Percentiles rank a stretch among this genome's conserved stretches.
phyloP scores from a whole-genome alignment of 1,140 invertebrate species.

The Carposina sasakii region DNA sequence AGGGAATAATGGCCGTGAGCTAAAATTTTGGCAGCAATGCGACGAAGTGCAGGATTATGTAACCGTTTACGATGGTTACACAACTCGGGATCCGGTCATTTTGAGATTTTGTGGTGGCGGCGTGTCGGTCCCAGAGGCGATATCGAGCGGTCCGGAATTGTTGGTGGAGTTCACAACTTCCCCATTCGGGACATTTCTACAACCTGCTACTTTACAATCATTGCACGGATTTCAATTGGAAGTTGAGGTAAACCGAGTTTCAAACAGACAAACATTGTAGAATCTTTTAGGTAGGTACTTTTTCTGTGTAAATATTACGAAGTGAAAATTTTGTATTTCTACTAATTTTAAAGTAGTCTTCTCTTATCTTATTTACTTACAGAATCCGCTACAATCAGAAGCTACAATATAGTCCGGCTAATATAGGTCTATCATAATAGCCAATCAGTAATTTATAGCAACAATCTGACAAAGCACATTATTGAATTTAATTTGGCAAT shows the following conservation, averaged over 20 bases:
- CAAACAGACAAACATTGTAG: too few relatives aligned
- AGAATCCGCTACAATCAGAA: too few relatives aligned
- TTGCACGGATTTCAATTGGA: slow-evolving; percentile 91
- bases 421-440: too few relatives aligned
- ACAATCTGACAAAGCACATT: too few relatives aligned
- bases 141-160: slow-evolving; percentile 88
- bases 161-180: slow-evolving; percentile 93
- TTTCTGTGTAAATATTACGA: too few relatives aligned
- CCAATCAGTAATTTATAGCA: too few relatives aligned
- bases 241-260: slow-evolving; percentile 87
- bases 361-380: too few relatives aligned
- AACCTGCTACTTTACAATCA: slow-evolving; percentile 82
- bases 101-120: slow-evolving; percentile 92
- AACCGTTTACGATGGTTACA: slow-evolving; percentile 92
- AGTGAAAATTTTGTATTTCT: too few relatives aligned
- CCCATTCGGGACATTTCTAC: slow-evolving; percentile 88
- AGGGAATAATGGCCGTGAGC: slow-evolving; percentile 54
- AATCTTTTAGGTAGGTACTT: too few relatives aligned
- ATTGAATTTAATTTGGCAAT: too few relatives aligned
- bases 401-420: too few relatives aligned
- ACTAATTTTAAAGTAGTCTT: too few relatives aligned
- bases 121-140: slow-evolving; percentile 84
- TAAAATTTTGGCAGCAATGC: slow-evolving; percentile 85
- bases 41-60: slow-evolving; percentile 91
- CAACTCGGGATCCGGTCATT: slow-evolving; percentile 88